Percentiles rank a stretch among this genome's conserved stretches.
These are phyloP conservation scores for Vanessa atalanta DNA, from an alignment of 1,140 invertebrate genomes.

Conservation along the genomic window DNA sequence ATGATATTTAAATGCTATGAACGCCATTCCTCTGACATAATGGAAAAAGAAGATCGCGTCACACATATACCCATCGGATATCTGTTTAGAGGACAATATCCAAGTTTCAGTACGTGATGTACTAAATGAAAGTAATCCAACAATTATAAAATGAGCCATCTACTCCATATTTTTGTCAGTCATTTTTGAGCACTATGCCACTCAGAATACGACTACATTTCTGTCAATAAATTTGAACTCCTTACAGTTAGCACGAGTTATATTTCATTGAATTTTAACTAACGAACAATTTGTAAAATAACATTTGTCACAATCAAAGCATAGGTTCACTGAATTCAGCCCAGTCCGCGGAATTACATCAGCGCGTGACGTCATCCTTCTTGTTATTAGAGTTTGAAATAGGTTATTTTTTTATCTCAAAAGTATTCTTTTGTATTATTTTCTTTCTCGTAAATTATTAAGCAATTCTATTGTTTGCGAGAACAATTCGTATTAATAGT, in stretches of 20 bases:
- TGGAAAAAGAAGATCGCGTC: too few species aligned
- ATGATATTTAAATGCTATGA: too few species aligned
- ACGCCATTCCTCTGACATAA: too few species aligned
- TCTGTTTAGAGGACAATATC: too few species aligned
- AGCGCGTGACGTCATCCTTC: neutral
- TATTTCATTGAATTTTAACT: slow-evolving; percentile 4
- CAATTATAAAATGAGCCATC: too few species aligned
- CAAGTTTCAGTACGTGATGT: too few species aligned
- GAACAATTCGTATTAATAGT: too few species aligned
- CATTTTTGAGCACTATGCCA: too few species aligned
- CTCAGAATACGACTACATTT: neutral
- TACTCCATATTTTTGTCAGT: too few species aligned
- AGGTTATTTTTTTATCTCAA: neutral
- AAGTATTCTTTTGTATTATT: neutral
- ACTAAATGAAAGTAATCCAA: too few species aligned
- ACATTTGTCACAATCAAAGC: slow-evolving; percentile 11
- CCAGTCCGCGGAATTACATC: neutral
- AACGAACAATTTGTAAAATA: neutral
- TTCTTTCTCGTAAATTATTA: too few species aligned
- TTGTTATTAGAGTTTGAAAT: neutral
- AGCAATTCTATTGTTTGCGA: too few species aligned
- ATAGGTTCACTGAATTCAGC: slow-evolving; percentile 1
- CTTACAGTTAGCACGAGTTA: neutral
- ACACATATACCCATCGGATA: neutral
- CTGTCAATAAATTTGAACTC: neutral